Conservation (phyloP, 2,888 invertebrate species). For the Polyommatus icarus region DNA sequence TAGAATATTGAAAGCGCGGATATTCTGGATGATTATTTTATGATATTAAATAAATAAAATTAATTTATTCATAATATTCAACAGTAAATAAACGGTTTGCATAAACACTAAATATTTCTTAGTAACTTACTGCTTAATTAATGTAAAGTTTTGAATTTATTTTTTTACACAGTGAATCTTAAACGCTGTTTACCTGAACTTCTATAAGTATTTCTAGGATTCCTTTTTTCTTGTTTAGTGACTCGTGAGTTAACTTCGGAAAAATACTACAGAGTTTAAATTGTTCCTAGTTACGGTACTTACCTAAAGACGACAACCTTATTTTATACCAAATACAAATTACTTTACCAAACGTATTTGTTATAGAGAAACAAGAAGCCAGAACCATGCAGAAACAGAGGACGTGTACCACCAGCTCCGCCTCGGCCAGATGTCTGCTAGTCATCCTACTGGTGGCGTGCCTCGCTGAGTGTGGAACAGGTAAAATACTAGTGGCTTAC, state of each 20-base stretch:
- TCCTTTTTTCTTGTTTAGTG: too few species aligned
- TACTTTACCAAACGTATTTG: not conserved
- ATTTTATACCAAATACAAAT: not conserved
- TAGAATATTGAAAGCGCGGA: constrained; percentile 16
- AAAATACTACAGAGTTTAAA: too few species aligned
- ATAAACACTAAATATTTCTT: constrained; percentile 10
- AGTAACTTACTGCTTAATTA: not conserved
- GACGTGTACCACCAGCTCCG: constrained; percentile 42
- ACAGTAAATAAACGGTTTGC: constrained; percentile 21
- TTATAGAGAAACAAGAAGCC: constrained; percentile 29
- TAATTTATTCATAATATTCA: constrained; percentile 17
- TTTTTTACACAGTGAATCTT: not conserved
- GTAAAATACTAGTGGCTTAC: constrained; percentile 57
- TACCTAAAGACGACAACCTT: too few species aligned
- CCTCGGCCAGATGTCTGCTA: constrained; percentile 61
- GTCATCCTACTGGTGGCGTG: constrained; percentile 78
- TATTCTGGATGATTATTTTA: constrained; percentile 20
- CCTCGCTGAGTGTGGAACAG: constrained; percentile 81
- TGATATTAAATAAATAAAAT: constrained; percentile 17
- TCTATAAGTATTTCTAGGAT: not conserved
- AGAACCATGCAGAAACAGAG: constrained; percentile 41
- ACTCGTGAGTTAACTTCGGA: too few species aligned
- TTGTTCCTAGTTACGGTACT: too few species aligned
- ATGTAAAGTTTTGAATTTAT: not conserved
- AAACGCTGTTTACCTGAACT: not conserved